Evolutionary conservation across 2,113 vertebrate genomes (phyloP), one percentile per base, ranked within the genome.

Genomic region (Columba janthina): DNA sequence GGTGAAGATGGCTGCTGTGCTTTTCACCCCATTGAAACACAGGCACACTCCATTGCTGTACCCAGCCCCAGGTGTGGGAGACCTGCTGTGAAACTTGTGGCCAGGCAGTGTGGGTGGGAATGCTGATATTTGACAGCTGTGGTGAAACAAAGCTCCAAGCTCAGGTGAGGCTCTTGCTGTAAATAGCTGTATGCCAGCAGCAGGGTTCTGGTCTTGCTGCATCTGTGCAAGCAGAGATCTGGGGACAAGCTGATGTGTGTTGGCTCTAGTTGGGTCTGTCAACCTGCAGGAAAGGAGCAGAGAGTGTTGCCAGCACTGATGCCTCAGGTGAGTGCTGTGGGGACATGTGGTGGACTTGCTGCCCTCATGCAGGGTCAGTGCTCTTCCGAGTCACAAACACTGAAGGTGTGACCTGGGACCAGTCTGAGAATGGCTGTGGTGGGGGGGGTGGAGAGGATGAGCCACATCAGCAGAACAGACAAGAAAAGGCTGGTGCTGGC

Each of bases 1-100:
- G 13, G 0, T 72, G 77, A 18, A 67, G 48, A n/a, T 2, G 51
- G 34, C 81, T 29, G 2, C 3, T 6, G 25, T 67, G 56, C 8
- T 89, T 85, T 56, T 61, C 44, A 26, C 14, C 4, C 25, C n/a
- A 0, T 16, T 11, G 38, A 38, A 38, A 12, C 38, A 14, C 7
- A 51, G 65, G 70, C 57, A 6, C 11, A 0, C 28, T 15, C 4
- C 1, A 0, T 10, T 21, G 51, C 66, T 42, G 20, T 8, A 24
- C 18, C 24, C 60, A 62, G 40, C 50, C 69, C 32, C 36, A 32
- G 14, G 38, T 9, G 46, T n/a, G 46, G 54, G n/a, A 75, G 60
- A 53, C 15, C 25, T 38, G 28, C 61, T 78, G 42, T 15, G 34
- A 38, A 46, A 32, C 64, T 36, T 24, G 76, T 61, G 85, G 69